Base-by-base conservation (phyloP, 2,113 vertebrate genomes). In the Diphyllodes magnificus region DNA sequence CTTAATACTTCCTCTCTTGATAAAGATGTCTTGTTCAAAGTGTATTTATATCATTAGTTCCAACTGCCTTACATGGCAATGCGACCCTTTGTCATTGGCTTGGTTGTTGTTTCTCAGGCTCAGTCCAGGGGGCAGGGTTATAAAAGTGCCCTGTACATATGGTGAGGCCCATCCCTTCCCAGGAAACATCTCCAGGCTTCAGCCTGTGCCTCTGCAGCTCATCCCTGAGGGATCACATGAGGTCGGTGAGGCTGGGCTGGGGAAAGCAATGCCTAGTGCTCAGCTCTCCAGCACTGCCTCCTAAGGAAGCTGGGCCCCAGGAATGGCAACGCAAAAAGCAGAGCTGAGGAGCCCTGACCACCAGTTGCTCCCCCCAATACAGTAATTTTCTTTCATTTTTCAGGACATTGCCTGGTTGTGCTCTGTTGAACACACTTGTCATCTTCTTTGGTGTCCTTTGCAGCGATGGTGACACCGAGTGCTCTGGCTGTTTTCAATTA, bases 1-100 rank as follows among this genome's bases (percentile, higher is more conserved):
- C 91, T 92, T 92, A 97, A 68, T 92, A 82, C 91, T 95, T 95
- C 91, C 93, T 93, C 63, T 78, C 91, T 76, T 70, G 96, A 97
- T 96, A 96, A 97, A 91, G 64, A 92, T 50, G 82, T 40, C 90
- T 76, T 79, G 37, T 86, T 92, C 84, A 82, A 90, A 96, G 89
- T 80, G 60, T 93, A 96, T 96, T 96, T 97, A 93, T 96, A 91
- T 92, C 84, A 56, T 85, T 72, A 56, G 64, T 47, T 88, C 85
- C 89, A 31, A 71, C 72, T 88, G 69, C 94, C 90, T 94, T 92
- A 94, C 82, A 96, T 93, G 94, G 93, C 89, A 75, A 47, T 18
- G 73, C 0, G 7, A 82, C 89, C 82, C 53, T 86, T 82, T 66
- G 75, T 57, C 70, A 42, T 33, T 7, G 21, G 21, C 57, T 63